Conservation (phyloP, 2,113 vertebrate genomes). For the Lamprotornis superbus region DNA sequence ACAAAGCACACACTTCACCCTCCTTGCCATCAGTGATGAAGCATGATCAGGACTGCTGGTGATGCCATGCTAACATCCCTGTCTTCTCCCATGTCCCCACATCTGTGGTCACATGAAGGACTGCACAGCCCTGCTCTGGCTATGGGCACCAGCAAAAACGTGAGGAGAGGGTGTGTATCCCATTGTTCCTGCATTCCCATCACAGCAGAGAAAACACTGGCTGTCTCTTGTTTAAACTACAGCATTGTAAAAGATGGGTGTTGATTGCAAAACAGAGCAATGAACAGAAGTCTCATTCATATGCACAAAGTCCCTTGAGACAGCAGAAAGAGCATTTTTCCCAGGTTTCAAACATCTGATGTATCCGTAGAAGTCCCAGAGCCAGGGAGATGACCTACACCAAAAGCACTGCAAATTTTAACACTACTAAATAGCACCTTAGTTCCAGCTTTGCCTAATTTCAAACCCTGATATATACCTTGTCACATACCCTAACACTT, state of each 20-base stretch:
- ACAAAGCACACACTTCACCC: neutral
- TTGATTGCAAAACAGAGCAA: neutral
- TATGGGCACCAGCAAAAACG: neutral
- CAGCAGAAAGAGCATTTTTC: neutral
- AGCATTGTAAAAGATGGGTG: fast-evolving
- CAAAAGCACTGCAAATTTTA: neutral
- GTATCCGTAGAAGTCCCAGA: neutral
- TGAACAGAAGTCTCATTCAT: neutral
- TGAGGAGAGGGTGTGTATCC: neutral
- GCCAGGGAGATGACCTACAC: neutral
- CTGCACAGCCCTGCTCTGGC: neutral
- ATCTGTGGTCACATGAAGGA: neutral
- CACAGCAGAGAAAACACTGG: neutral
- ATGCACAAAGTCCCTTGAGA: fast-evolving
- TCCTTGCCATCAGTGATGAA: neutral
- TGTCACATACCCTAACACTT: neutral
- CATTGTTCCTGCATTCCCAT: neutral
- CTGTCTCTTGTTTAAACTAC: neutral
- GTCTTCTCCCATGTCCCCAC: neutral
- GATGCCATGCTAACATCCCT: neutral
- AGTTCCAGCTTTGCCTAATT: neutral
- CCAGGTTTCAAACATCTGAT: neutral
- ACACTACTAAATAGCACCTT: neutral
- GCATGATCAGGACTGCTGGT: neutral
- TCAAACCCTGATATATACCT: neutral